Evolutionary conservation across 2,113 vertebrate species (phyloP).

Genomic region (Antennarius striatus): DNA sequence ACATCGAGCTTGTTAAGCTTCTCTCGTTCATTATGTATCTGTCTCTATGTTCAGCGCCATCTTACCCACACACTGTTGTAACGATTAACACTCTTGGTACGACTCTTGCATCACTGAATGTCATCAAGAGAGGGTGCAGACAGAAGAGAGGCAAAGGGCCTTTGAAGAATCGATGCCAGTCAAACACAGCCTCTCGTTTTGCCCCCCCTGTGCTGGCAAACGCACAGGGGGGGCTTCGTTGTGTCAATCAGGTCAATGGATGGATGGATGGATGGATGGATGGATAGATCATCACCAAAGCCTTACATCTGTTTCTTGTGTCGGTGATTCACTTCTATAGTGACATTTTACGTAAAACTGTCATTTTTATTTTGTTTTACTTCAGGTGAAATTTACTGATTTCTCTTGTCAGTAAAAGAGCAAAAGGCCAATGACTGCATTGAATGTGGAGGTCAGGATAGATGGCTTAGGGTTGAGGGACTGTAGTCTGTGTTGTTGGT

Average conservation of each 20-base stretch:
- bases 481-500: no score
- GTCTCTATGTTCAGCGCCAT: background rate
- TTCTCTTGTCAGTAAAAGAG: constrained; percentile 19
- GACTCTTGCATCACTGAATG: constrained; percentile 69
- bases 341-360: background rate
- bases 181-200: constrained; percentile 55
- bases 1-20: constrained; percentile 5
- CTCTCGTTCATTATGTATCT: constrained; percentile 5
- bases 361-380: constrained; percentile 3
- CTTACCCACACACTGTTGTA: constrained; percentile 52
- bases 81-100: constrained; percentile 61
- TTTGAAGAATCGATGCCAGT: constrained; percentile 68
- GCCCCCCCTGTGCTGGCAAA: constrained; percentile 51
- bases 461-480: background rate
- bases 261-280: constrained; percentile 21
- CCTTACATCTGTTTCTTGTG: no score
- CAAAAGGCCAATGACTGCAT: constrained; percentile 32
- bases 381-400: constrained; percentile 38
- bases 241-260: constrained; percentile 32
- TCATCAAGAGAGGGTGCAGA: constrained; percentile 51
- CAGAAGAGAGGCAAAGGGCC: constrained; percentile 39
- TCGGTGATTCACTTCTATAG: constrained; percentile 27
- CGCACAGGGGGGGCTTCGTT: background rate
- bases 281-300: constrained; percentile 1
- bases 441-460: constrained; percentile 13